phyloP scores from a whole-genome alignment of 2,113 vertebrate genomes.

The Piaya cayana region DNA sequence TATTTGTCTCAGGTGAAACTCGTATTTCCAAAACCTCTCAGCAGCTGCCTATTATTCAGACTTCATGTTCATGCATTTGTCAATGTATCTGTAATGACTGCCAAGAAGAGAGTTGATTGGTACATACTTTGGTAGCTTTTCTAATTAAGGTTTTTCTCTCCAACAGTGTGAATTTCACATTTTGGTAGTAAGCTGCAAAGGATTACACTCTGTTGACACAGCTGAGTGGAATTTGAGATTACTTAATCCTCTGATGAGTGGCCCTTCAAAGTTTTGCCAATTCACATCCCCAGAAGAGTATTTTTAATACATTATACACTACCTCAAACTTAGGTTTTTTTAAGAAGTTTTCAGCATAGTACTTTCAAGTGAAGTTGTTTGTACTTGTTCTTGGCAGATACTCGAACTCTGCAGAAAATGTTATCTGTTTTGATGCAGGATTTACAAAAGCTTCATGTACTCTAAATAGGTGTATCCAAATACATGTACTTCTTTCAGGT shows the following conservation, averaged over 20 bases:
- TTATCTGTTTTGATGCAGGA: background rate
- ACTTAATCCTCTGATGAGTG: background rate
- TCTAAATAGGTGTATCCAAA: background rate
- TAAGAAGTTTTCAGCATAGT: background rate
- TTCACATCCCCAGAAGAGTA: background rate
- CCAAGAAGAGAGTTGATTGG: background rate
- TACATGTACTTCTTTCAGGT: background rate
- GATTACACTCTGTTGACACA: background rate
- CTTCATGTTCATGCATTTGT: background rate
- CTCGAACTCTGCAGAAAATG: background rate
- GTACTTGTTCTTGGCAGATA: background rate
- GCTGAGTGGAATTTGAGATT: background rate
- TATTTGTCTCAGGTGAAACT: background rate
- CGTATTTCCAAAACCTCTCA: background rate
- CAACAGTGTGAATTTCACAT: background rate
- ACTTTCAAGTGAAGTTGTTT: background rate
- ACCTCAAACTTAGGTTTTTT: background rate
- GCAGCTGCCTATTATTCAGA: background rate
- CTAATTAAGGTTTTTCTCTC: conserved; percentile 20
- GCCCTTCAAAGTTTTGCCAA: background rate
- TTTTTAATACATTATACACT: background rate
- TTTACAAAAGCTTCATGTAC: background rate
- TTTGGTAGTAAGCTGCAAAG: background rate
- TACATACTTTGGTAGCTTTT: background rate
- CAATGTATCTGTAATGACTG: background rate